These are phyloP conservation scores for Chrysogorgia sp. DNA, from an alignment of 92 coral and sea anemone species.

Conservation along the genomic window DNA sequence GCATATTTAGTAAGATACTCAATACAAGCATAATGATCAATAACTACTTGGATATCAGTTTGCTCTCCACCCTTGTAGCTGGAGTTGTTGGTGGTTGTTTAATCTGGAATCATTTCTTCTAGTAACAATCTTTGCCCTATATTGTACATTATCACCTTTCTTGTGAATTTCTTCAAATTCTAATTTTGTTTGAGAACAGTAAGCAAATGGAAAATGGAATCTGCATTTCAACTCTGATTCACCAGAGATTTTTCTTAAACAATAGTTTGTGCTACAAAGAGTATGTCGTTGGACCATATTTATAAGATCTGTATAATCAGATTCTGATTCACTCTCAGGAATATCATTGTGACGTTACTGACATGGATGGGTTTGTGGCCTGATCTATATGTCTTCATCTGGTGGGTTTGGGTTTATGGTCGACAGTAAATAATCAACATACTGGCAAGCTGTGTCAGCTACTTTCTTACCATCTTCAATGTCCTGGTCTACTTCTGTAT, in stretches of 20 bases:
- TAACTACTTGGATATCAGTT: too few relatives aligned
- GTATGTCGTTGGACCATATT: constrained; percentile 65
- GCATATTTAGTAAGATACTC: too few relatives aligned
- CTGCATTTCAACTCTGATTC: constrained; percentile 11
- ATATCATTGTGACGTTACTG: constrained; percentile 59
- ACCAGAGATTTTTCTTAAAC: constrained; percentile 60
- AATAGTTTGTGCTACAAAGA: constrained; percentile 62
- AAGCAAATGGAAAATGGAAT: too few relatives aligned
- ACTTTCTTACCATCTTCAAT: constrained; percentile 66
- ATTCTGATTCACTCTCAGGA: constrained; percentile 43
- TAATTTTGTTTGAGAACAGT: too few relatives aligned
- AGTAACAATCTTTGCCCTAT: too few relatives aligned
- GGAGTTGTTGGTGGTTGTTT: too few relatives aligned
- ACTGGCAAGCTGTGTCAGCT: constrained; percentile 62
- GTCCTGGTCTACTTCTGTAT: constrained; percentile 57
- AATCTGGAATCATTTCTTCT: too few relatives aligned
- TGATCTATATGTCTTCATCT: constrained; percentile 57
- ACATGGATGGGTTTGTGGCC: constrained; percentile 67
- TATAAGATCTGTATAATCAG: constrained; percentile 60
- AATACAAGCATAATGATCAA: too few relatives aligned
- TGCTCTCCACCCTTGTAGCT: too few relatives aligned
- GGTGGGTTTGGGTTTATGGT: constrained; percentile 70
- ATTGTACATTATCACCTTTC: not conserved
- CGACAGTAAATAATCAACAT: constrained; percentile 68
- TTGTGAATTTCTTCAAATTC: too few relatives aligned